These are phyloP conservation scores for Athalia cordata DNA, from an alignment of 2,888 invertebrate genomes.

Conservation along the genomic window DNA sequence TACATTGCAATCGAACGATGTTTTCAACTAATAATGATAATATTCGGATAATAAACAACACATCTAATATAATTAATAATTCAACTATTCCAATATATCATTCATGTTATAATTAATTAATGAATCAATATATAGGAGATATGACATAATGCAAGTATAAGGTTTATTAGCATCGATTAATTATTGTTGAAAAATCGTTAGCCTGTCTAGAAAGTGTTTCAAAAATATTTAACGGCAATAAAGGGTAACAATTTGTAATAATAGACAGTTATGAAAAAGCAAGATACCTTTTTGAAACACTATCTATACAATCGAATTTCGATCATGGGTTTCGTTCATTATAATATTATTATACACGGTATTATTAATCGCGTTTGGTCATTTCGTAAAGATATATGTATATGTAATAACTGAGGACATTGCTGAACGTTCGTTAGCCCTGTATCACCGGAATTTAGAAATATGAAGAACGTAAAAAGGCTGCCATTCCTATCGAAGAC, in stretches of 20 bases:
- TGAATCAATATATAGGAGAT: constrained; percentile 55
- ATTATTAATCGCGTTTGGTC: constrained; percentile 56
- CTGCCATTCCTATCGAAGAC: no score
- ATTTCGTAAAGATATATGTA: constrained; percentile 50
- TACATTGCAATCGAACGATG: constrained; percentile 50
- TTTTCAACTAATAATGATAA: constrained; percentile 31
- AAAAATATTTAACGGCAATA: no score
- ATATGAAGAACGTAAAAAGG: no score
- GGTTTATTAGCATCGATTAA: no score
- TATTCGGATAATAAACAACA: constrained; percentile 51
- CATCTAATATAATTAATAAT: constrained; percentile 57
- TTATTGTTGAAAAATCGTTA: constrained; percentile 63
- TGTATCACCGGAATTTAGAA: no score
- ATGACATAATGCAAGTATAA: constrained; percentile 47
- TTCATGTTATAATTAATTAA: constrained; percentile 58
- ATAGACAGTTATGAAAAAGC: no score
- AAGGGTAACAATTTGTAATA: no score
- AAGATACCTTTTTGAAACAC: no score
- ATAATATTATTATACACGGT: constrained; percentile 47
- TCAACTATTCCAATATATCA: constrained; percentile 63
- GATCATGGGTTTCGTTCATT: constrained; percentile 55
- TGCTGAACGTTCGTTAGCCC: no score
- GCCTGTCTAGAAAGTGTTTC: constrained; percentile 47
- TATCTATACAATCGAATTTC: constrained; percentile 53
- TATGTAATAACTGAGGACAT: constrained; percentile 56